These are phyloP conservation scores for Theretra japonica DNA, from an alignment of 2,888 invertebrate genomes.

Conservation along the genomic window DNA sequence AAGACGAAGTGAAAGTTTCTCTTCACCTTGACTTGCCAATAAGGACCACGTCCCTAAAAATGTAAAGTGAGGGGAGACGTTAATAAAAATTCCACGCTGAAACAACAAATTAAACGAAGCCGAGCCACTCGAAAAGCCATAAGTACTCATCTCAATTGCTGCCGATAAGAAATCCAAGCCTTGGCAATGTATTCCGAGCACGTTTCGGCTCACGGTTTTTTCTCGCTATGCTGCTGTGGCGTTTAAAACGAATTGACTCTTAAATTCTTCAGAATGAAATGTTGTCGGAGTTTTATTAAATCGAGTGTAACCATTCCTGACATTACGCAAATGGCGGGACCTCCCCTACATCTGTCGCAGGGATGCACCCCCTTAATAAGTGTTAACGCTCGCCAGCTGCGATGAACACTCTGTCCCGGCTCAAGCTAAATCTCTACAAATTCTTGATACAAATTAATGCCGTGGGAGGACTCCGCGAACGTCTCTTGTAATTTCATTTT, in stretches of 20 bases:
- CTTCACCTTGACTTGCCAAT: slow-evolving; percentile 66
- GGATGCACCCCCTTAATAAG: slow-evolving; percentile 85
- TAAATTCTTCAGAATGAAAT: slow-evolving; percentile 84
- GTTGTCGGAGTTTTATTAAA: slow-evolving; percentile 84
- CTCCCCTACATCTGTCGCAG: slow-evolving; percentile 85
- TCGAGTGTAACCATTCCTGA: slow-evolving; percentile 84
- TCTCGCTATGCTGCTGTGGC: slow-evolving; percentile 79
- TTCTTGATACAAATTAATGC: slow-evolving; percentile 85
- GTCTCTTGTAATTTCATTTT: slow-evolving; percentile 79
- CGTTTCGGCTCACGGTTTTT: slow-evolving; percentile 83
- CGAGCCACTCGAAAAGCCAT: slow-evolving; percentile 85
- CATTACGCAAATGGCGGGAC: slow-evolving; percentile 84
- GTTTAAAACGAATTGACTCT: slow-evolving; percentile 84
- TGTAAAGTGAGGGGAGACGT: slow-evolving; percentile 81
- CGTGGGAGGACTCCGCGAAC: slow-evolving; percentile 69
- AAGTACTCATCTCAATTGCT: slow-evolving; percentile 85
- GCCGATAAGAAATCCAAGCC: slow-evolving; percentile 85
- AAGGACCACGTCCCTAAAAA: slow-evolving; percentile 70
- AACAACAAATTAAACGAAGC: slow-evolving; percentile 85
- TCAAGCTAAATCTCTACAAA: slow-evolving; percentile 84
- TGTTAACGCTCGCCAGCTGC: slow-evolving; percentile 84
- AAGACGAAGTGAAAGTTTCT: slow-evolving; percentile 59
- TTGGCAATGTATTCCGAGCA: slow-evolving; percentile 81
- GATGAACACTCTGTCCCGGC: slow-evolving; percentile 78
- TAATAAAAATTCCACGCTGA: slow-evolving; percentile 84